Base-by-base conservation (phyloP, 2,888 invertebrate genomes). In the Molanna angustata region DNA sequence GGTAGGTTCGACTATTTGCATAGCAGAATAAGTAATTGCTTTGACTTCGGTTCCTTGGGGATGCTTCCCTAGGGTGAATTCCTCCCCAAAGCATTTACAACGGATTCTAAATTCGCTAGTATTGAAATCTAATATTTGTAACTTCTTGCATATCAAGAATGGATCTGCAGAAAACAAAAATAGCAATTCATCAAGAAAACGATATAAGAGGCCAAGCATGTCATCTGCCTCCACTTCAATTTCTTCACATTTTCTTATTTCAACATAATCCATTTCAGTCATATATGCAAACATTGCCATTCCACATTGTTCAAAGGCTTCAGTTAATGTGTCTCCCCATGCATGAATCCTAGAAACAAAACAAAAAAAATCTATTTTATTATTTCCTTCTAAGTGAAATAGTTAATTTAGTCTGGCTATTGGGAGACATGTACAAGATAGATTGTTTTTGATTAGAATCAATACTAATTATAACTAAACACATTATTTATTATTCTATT, bases 11-110 rank as follows among this genome's bases (percentile, higher is more conserved):
- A 94, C 75, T 60, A 91, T 83, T 76, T 99, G 97, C 98, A 99
- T 98, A 49, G 96, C 94, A 4, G 98, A 97, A 73, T 99, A 99
- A 3, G 99, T 99, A 61, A 99, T 99, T 22, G 99, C 99, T 71
- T 99, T 99, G 2, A 99, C 94, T 76, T 99, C 99, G 2, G 94
- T 88, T 11, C 97, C 98, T 74, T 96, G 98, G 0, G 96, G 93
- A 76, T 99, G 98, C 71, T 93, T 96, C 1, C 86, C 86, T 50
- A 97, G 78, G 64, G 84, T 81, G 72, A 99, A 99, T 63, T 90
- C 88, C 74, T 99, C 99, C n/a, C 99, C 97, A 65, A 86, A 92
- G 67, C 86, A 87, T 62, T 80, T 80, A 64, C 86, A 86, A 61
- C 83, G 85, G 65, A 97, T 90, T 65, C 80, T 83, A 67, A 92